These are phyloP conservation scores for Eremophila alpestris DNA, from an alignment of 2,797 vertebrate genomes.

Conservation along the genomic window DNA sequence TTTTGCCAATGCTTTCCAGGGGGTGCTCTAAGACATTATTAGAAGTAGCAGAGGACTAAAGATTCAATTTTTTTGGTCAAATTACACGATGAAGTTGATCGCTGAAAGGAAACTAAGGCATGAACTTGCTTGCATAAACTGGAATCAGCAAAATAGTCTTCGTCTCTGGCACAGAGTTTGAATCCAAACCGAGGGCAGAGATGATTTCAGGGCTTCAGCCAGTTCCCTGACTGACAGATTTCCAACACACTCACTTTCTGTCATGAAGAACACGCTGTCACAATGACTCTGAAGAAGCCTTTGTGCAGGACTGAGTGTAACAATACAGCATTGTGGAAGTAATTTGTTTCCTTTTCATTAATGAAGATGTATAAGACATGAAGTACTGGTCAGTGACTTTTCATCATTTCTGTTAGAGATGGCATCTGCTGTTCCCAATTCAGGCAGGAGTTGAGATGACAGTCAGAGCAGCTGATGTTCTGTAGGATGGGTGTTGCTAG, in stretches of 20 bases:
- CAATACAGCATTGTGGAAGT: background rate
- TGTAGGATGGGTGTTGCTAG: slow-evolving; percentile 57
- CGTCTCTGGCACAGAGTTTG: background rate
- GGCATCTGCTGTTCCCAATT: background rate
- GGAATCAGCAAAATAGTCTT: background rate
- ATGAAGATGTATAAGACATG: slow-evolving; percentile 35
- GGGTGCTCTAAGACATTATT: background rate
- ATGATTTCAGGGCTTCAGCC: background rate
- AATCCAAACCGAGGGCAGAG: background rate
- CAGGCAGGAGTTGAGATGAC: background rate
- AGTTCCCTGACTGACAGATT: background rate
- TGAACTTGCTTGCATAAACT: background rate
- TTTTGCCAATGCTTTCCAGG: background rate
- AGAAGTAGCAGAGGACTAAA: background rate
- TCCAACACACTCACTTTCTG: background rate
- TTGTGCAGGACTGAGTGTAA: background rate
- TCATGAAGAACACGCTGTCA: background rate
- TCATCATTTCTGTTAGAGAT: background rate
- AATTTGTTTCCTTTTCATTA: slow-evolving; percentile 47
- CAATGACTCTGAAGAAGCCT: background rate
- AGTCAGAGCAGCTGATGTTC: background rate
- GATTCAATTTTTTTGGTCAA: background rate
- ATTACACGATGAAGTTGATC: background rate
- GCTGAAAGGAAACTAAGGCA: background rate
- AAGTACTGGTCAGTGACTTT: slow-evolving; percentile 26